These are phyloP conservation scores for Cremastinae sp. DNA, from an alignment of 2,888 invertebrate genomes.

Conservation along the genomic window DNA sequence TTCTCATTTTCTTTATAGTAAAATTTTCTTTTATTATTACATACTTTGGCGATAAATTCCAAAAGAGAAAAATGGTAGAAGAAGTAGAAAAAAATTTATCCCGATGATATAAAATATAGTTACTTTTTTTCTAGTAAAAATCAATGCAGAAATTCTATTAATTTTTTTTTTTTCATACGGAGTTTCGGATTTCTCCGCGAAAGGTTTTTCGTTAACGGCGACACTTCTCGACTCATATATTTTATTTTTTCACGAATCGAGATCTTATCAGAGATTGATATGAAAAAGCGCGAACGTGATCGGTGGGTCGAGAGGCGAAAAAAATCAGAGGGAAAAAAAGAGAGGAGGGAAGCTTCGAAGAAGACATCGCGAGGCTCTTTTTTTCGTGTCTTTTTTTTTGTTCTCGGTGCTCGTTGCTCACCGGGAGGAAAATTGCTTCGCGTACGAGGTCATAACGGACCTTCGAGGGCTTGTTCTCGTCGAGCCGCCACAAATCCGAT, in stretches of 20 bases:
- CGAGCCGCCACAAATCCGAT: slow-evolving; percentile 52
- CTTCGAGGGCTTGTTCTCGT: slow-evolving; percentile 41
- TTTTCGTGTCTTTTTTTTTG: slow-evolving; percentile 14
- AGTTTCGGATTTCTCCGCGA: not conserved
- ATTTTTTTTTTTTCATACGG: not conserved
- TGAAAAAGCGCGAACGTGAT: slow-evolving; percentile 38
- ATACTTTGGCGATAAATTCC: too few relatives aligned
- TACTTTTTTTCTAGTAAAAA: too few relatives aligned
- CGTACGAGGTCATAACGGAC: slow-evolving; percentile 61
- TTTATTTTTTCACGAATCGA: slow-evolving; percentile 23
- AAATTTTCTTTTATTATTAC: too few relatives aligned
- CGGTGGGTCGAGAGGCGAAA: slow-evolving; percentile 23
- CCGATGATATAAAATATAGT: too few relatives aligned
- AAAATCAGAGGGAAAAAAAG: not conserved
- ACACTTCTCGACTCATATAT: slow-evolving; percentile 11
- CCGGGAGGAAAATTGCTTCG: slow-evolving; percentile 43
- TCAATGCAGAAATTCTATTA: not conserved
- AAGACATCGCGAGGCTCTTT: slow-evolving; percentile 13
- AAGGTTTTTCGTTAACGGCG: not conserved
- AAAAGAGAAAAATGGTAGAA: too few relatives aligned
- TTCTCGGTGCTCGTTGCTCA: slow-evolving; percentile 23
- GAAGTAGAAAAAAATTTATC: too few relatives aligned
- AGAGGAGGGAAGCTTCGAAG: not conserved
- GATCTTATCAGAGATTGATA: slow-evolving; percentile 22
- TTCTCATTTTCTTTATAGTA: too few relatives aligned